These are phyloP conservation scores for Parazoanthus swiftii DNA, from an alignment of 92 coral and sea anemone genomes.

Conservation along the genomic window DNA sequence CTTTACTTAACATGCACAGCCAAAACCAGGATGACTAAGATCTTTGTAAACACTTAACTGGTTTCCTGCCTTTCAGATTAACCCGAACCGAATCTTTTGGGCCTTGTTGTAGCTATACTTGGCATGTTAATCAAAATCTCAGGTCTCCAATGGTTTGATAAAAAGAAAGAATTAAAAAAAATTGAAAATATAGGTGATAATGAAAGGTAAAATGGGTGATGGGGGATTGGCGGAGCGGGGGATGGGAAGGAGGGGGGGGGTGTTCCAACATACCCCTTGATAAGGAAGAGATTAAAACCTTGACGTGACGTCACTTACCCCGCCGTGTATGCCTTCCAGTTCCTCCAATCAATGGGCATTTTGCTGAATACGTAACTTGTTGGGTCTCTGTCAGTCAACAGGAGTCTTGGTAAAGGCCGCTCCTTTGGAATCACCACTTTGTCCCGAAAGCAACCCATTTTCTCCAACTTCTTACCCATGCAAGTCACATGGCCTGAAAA, in stretches of 20 bases:
- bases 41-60: too few relatives aligned
- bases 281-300: neutral
- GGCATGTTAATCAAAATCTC: too few relatives aligned
- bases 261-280: neutral
- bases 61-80: too few relatives aligned
- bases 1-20: too few relatives aligned
- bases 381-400: slow-evolving; percentile 37
- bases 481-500: slow-evolving; percentile 36
- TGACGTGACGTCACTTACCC: neutral
- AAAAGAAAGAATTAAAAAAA: too few relatives aligned
- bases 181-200: too few relatives aligned
- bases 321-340: slow-evolving; percentile 21
- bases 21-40: too few relatives aligned
- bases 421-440: slow-evolving; percentile 21
- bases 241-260: neutral
- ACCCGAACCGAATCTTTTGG: too few relatives aligned
- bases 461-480: slow-evolving; percentile 12
- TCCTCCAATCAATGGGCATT: slow-evolving; percentile 27
- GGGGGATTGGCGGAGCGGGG: neutral
- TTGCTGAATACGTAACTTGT: slow-evolving; percentile 25
- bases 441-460: slow-evolving; percentile 34
- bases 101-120: too few relatives aligned
- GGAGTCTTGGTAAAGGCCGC: slow-evolving; percentile 26
- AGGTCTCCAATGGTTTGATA: too few relatives aligned
- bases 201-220: too few relatives aligned